Evolutionary conservation across 2,888 invertebrate species (phyloP), one percentile per base, ranked within the genome.

Genomic region (Globia sparganii): DNA sequence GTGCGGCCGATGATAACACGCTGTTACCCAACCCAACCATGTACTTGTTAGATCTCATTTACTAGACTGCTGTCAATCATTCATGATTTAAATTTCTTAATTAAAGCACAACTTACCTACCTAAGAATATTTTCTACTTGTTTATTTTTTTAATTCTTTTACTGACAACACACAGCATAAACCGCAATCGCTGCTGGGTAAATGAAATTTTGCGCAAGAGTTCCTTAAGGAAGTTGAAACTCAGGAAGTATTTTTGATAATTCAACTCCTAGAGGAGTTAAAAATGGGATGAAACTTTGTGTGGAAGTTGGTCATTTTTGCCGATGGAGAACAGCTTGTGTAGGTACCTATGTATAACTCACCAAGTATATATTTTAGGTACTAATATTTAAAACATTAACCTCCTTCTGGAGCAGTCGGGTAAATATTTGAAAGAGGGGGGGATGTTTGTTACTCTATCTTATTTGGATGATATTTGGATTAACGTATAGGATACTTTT

Each of bases 1-100:
- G 93, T 87, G 89, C 91, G 90, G 73, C n/a, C 49, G 92, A 93
- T 93, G 92, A 93, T 93, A 92, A 90, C 69, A 72, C 75, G 68
- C 80, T 78, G 77, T 91, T 90, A 90, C 89, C 80, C 89, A 92
- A 90, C 89, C 80, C 89, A 92, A 91, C 86, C 13, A 58, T 31
- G 25, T 49, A 69, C 34, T 65, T 37, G 28, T 37, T 69, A 53
- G 67, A 83, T 83, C 78, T 70, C 66, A 73, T 83, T 66, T 72
- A 56, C 25, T 69, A 49, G 25, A 40, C 15, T 15, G 21, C 25
- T 66, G 1, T 53, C 21, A 31, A 40, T 28, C 18, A n/a, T 34
- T 21, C 6, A 37, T 61, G 43, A 75, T 53, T 59, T 70, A 37
- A 65, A 65, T 53, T 77, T 34, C 34, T 37, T 28, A 43, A 18